These are phyloP conservation scores for Oreochromis grahami DNA, from an alignment of 2,797 vertebrate genomes.

Conservation along the genomic window DNA sequence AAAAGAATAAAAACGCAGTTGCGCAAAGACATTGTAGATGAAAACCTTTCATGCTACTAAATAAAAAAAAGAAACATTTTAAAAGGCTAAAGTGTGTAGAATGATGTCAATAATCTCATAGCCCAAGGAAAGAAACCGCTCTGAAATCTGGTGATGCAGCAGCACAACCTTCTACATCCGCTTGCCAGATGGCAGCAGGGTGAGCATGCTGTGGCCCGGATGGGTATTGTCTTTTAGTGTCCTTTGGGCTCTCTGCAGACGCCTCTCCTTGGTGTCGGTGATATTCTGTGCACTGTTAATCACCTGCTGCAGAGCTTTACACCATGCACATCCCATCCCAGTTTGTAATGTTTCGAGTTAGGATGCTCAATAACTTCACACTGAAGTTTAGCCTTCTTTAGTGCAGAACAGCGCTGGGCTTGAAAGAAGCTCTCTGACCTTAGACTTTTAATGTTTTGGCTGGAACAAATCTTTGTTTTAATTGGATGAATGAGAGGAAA, in stretches of 20 bases:
- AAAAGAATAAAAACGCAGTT: neutral
- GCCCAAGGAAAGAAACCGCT: neutral
- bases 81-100: neutral
- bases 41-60: neutral
- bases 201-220: neutral
- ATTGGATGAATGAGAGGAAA: neutral
- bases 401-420: neutral
- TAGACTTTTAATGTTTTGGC: neutral
- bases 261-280: neutral
- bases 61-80: neutral
- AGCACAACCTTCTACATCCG: neutral
- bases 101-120: neutral
- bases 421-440: neutral
- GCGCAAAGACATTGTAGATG: accelerated
- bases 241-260: neutral
- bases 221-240: neutral
- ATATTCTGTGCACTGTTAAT: neutral
- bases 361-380: neutral
- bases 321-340: neutral
- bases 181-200: neutral
- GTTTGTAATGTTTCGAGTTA: neutral
- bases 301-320: neutral
- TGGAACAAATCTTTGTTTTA: neutral
- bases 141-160: neutral
- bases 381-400: neutral